phyloP scores from a whole-genome alignment of 1,140 invertebrate genomes.

The Eueides isabella region DNA sequence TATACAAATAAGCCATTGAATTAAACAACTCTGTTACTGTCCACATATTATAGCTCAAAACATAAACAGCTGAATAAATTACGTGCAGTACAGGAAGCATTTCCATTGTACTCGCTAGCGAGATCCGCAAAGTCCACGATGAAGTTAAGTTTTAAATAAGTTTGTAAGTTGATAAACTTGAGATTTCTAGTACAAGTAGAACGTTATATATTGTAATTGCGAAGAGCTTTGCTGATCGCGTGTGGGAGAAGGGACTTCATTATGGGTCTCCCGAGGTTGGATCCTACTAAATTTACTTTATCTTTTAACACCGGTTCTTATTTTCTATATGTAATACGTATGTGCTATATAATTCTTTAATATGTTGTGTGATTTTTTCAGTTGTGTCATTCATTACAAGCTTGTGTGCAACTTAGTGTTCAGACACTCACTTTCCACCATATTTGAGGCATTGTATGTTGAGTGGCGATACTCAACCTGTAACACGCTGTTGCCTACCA shows the following conservation, averaged over 20 bases:
- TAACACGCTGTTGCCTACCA: no score
- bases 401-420: no score
- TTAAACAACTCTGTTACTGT: no score
- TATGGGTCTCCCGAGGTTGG: not conserved
- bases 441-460: no score
- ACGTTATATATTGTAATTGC: not conserved
- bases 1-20: no score
- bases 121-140: not conserved
- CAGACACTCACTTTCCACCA: no score
- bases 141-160: slow-evolving; percentile 12
- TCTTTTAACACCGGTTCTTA: not conserved
- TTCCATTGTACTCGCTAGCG: not conserved
- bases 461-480: no score
- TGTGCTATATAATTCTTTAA: no score
- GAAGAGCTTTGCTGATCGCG: not conserved
- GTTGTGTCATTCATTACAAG: no score
- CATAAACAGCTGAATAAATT: not conserved
- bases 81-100: not conserved
- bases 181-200: not conserved
- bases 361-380: no score
- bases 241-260: not conserved
- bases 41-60: no score
- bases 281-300: not conserved
- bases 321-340: not conserved
- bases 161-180: slow-evolving; percentile 1